A percentile compares a stretch with the other conserved stretches of the same genome.
These are phyloP conservation scores for Eubucco bourcierii DNA, from an alignment of 2,113 vertebrate genomes.

Conservation along the genomic window DNA sequence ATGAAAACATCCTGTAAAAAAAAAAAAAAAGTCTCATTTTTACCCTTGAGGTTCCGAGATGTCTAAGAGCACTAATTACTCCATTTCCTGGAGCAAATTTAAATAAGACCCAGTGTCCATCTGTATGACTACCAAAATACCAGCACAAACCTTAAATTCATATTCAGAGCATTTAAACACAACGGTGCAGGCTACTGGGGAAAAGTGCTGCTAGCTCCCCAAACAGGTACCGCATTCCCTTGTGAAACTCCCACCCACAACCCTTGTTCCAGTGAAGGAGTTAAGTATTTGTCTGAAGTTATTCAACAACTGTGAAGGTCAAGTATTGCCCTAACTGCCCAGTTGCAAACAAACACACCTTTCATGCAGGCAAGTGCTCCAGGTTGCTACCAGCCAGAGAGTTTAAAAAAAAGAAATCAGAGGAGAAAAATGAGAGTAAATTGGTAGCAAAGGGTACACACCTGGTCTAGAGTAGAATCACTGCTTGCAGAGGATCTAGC, in stretches of 20 bases:
- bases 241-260: neutral
- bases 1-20: neutral
- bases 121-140: neutral
- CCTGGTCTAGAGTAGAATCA: neutral
- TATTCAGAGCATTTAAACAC: neutral
- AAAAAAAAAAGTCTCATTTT: neutral
- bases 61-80: neutral
- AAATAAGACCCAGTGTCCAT: neutral
- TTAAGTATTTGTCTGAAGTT: conserved; percentile 8
- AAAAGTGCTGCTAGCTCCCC: neutral
- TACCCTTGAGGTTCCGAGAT: neutral
- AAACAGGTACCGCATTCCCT: neutral
- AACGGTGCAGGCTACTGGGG: neutral
- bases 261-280: neutral
- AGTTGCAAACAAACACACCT: neutral
- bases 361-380: neutral
- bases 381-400: neutral
- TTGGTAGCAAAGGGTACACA: neutral
- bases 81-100: neutral
- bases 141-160: neutral
- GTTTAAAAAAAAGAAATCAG: neutral
- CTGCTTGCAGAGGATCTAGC: neutral
- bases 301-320: conserved; percentile 44
- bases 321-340: neutral
- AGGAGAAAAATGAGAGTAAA: neutral